Base-by-base conservation (phyloP, 1,140 invertebrate genomes). In the Palaemon carinicauda region DNA sequence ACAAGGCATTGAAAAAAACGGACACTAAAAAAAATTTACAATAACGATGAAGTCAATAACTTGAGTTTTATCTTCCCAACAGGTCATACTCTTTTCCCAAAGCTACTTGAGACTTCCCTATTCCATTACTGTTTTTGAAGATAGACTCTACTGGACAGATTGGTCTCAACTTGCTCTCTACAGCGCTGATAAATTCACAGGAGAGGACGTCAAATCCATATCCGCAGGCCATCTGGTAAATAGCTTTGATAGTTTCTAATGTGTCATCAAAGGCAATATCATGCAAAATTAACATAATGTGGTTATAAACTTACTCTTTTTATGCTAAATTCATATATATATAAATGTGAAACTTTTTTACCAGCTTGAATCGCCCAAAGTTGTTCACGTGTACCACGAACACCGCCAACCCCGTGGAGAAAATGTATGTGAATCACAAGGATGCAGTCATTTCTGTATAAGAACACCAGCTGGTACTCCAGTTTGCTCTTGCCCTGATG, bases 321-420 rank as follows among this genome's bases (percentile, higher is more conserved):
- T 5, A 21, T 80, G 1, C 4, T 19, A n/a, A 21, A 79, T 29
- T 3, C 21, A 1, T n/a, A 3, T n/a, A 3, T 19, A 82, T 14
- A 19, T n/a, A 50, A 29, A 17, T 1, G 2, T 50, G 17, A 10
- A 53, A 56, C 60, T 52, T 73, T 51, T 52, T 75, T 65, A 82
- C 14, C 87, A 82, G 79, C 60, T 89, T 69, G 95, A 97, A 91
- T 95, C 96, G 92, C 97, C 98, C 1, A 99, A 98, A 97, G 97
- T 97, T 53, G 95, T 99, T 56, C 96, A 97, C 91, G 96, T 98
- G n/a, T 98, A 97, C 91, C 97, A 98, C 92, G 96, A 96, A 2
- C 97, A 97, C 91, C 94, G 97, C 75, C 97, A 98, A 91, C 96
- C 96, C 1, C 96, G 97, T 91, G 96, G 96, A 87, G 92, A 91